Percentiles rank a stretch among this genome's conserved stretches.
phyloP scores from a whole-genome alignment of 2,888 invertebrate species.

The Subacronicta megacephala region DNA sequence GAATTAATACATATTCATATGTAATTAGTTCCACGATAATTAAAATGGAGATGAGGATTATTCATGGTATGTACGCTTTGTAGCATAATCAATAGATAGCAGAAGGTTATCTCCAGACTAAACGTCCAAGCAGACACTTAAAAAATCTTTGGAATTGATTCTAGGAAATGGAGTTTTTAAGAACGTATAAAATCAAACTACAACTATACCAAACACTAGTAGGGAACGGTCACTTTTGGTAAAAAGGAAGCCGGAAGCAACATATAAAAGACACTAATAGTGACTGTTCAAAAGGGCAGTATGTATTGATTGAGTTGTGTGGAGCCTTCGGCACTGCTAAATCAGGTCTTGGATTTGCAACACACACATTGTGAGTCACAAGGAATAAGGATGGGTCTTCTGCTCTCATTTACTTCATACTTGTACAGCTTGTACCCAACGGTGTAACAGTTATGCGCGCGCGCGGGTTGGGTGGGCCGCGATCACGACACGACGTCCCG shows the following conservation, averaged over 20 bases:
- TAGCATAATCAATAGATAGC: not conserved
- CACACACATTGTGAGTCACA: no score
- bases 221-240: no score
- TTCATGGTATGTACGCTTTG: slow-evolving; percentile 18
- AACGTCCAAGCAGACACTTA: not conserved
- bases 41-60: slow-evolving; percentile 54
- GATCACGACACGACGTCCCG: slow-evolving; percentile 69
- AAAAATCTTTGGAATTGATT: not conserved
- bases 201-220: no score
- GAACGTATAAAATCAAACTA: no score
- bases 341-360: no score
- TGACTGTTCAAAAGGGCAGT: not conserved
- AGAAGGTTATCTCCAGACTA: not conserved
- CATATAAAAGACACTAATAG: no score
- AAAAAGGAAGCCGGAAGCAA: not conserved
- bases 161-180: no score
- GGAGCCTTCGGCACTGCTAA: no score
- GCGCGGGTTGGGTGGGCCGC: slow-evolving; percentile 74
- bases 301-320: no score
- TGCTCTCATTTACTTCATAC: slow-evolving; percentile 7
- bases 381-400: slow-evolving; percentile 12
- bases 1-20: slow-evolving; percentile 46
- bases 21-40: slow-evolving; percentile 47
- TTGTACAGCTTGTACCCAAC: slow-evolving; percentile 33
- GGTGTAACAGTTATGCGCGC: slow-evolving; percentile 68